Conservation (phyloP, 92 coral and sea anemone genomes). For the Pocillopora meandrina region DNA sequence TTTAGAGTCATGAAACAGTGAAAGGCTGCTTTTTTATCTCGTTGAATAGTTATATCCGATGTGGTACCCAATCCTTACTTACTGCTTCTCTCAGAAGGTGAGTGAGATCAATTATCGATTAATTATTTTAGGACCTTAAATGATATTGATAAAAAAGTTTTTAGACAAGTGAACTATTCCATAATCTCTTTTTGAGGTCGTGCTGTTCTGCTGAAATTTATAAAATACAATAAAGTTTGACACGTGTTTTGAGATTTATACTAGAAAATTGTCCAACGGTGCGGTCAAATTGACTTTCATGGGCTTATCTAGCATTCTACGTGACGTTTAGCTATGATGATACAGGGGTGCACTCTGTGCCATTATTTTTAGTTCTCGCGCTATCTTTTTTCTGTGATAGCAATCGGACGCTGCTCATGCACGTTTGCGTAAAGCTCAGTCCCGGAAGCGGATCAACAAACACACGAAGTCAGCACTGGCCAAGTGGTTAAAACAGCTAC, state of each 20-base stretch:
- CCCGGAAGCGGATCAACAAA: conserved; percentile 81
- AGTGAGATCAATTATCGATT: no score
- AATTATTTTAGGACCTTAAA: no score
- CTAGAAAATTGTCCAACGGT: no score
- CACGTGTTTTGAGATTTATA: no score
- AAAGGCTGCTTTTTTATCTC: neutral
- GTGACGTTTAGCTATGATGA: no score
- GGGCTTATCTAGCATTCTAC: no score
- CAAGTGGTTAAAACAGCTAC: conserved; percentile 95
- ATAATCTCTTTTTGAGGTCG: no score
- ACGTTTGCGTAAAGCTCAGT: conserved; percentile 82
- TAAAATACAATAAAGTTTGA: no score
- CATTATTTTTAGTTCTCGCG: neutral
- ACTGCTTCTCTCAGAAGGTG: conserved; percentile 83
- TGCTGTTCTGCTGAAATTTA: no score
- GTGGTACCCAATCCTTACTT: conserved; percentile 89
- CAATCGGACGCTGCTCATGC: conserved; percentile 81
- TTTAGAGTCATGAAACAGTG: neutral
- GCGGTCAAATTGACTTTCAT: no score
- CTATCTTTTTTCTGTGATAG: conserved; percentile 29
- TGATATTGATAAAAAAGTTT: no score
- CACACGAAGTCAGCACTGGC: conserved; percentile 82
- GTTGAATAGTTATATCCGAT: conserved; percentile 75
- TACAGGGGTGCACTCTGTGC: neutral
- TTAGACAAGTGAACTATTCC: no score